Conservation (phyloP, 1,140 invertebrate species). For the Musca domestica region DNA sequence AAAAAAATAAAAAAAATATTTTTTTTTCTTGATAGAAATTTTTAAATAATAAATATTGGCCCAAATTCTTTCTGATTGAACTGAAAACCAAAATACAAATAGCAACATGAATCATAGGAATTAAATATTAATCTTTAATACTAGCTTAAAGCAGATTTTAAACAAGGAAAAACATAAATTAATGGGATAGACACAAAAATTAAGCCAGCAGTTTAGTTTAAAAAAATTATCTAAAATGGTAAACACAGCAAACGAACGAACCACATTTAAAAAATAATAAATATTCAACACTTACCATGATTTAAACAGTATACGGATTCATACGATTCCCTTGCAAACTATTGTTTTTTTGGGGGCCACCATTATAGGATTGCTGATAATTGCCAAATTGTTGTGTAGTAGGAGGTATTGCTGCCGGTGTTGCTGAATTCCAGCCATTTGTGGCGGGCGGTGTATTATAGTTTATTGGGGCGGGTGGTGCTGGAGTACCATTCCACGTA, state of each 20-base stretch:
- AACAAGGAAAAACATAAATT: no score
- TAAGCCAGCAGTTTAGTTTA: no score
- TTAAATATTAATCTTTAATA: no score
- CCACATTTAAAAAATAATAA: slow-evolving; percentile 4
- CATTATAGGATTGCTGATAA: slow-evolving; percentile 70
- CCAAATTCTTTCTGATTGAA: no score
- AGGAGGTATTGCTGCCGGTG: slow-evolving; percentile 7
- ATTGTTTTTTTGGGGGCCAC: slow-evolving; percentile 62
- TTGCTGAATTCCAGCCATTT: slow-evolving; percentile 20
- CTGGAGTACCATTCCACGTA: slow-evolving; percentile 24
- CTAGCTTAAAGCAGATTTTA: no score
- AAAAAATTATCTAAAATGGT: no score
- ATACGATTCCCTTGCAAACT: slow-evolving; percentile 59
- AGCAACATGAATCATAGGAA: no score
- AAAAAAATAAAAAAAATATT: no score
- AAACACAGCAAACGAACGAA: not conserved
- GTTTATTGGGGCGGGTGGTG: slow-evolving; percentile 5
- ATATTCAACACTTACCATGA: slow-evolving; percentile 27
- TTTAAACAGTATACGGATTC: slow-evolving; percentile 44
- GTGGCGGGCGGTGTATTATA: slow-evolving; percentile 10
- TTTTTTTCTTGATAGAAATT: no score
- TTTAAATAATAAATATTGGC: no score
- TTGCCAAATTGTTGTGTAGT: slow-evolving; percentile 60
- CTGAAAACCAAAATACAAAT: no score
- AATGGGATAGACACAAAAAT: no score